Evolutionary conservation across 2,888 invertebrate genomes (phyloP), one percentile per base, ranked within the genome.

Genomic region (Orthosia incerta): DNA sequence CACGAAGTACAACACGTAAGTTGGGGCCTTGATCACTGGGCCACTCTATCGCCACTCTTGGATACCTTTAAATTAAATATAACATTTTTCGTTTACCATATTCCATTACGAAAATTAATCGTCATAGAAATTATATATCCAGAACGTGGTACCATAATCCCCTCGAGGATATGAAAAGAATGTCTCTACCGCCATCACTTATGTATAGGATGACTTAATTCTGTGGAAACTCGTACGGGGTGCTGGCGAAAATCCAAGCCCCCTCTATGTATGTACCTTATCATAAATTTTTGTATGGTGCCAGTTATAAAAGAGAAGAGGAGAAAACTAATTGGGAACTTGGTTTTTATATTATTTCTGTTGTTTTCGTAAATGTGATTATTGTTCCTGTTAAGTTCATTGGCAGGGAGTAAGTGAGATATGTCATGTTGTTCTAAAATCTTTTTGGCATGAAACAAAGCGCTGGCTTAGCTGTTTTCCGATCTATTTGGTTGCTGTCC

Each of bases 141-240:
- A n/a, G 12, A 46, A 46, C 60, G 31, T 55, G 53, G 16, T 46
- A 55, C 46, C 53, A 18, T 79, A 81, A 81, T 81, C 75, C 80
- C 55, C 26, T 64, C 56, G 73, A 20, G 70, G 48, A 65, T 66
- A 70, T 64, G 71, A 71, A 61, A 71, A 86, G 82, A 86, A 73
- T 77, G 76, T 81, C 62, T 74, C 63, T 39, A 68, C 76, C 68
- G 62, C 78, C 74, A 83, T 87, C 74, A 83, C 74, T 88, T 85
- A 86, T 87, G 85, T 85, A 86, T 86, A 84, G 86, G 64, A 84
- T 84, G 85, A 84, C 84, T 89, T 89, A 88, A 89, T 89, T 87
- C 88, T 74, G 77, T 67, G 73, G 80, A 83, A 81, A 77, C 85
- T 81, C 76, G 82, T 57, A 74, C 77, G 64, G 73, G 77, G 64